Conservation (phyloP, 1,140 invertebrate species). For the Mercenaria mercenaria region DNA sequence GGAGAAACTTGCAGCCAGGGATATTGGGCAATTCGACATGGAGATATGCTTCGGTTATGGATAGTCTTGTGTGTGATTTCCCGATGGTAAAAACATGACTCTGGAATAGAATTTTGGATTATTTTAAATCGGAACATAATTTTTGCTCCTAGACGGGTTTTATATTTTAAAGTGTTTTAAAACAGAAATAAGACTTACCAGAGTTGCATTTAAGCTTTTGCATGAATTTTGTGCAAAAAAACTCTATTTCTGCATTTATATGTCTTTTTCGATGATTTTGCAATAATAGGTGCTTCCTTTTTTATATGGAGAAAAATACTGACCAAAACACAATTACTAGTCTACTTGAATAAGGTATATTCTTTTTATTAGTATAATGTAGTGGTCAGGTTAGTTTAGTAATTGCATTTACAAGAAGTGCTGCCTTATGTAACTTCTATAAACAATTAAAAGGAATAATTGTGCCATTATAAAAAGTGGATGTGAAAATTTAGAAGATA, state of each 20-base stretch:
- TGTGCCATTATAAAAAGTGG: too few relatives aligned
- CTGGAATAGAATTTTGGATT: not conserved
- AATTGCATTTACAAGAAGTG: too few relatives aligned
- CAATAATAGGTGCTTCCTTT: not conserved
- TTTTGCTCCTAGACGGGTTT: not conserved
- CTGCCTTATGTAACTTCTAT: too few relatives aligned
- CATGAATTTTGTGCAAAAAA: not conserved
- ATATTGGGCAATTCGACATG: conserved; percentile 50
- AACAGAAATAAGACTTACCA: not conserved
- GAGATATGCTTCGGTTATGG: conserved; percentile 65
- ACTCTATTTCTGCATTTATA: not conserved
- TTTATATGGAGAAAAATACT: too few relatives aligned
- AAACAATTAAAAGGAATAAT: too few relatives aligned
- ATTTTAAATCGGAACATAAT: not conserved
- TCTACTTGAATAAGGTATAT: too few relatives aligned
- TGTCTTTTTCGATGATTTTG: not conserved
- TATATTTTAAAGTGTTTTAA: not conserved
- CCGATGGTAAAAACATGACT: not conserved
- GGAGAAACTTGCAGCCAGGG: not conserved
- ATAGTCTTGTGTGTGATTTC: conserved; percentile 1
- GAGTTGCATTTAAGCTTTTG: conserved; percentile 30
- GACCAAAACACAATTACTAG: too few relatives aligned
- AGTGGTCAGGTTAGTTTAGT: too few relatives aligned
- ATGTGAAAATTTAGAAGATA: too few relatives aligned
- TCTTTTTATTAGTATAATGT: too few relatives aligned